A percentile compares a stretch with the other conserved stretches of the same genome.
Conservation (phyloP, 2,797 vertebrate genomes). For the Dromococcyx pavoninus region DNA sequence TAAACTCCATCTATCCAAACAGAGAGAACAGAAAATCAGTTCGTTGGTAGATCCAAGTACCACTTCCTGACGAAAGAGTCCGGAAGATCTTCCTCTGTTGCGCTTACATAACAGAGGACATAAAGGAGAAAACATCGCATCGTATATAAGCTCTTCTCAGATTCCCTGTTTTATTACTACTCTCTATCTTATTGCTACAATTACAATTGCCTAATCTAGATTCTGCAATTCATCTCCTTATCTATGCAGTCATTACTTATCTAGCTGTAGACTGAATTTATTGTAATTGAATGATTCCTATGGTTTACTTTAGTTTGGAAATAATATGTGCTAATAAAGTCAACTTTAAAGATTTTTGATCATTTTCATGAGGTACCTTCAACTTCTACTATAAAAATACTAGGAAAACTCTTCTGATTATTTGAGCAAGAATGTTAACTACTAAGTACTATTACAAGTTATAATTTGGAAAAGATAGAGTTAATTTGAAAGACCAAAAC, state of each 20-base stretch:
- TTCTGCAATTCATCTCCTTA: neutral
- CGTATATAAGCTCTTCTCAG: neutral
- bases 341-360: neutral
- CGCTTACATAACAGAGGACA: constrained; percentile 61
- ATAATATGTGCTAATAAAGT: neutral
- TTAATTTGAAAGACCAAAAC: neutral
- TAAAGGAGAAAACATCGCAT: neutral
- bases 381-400: neutral
- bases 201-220: neutral
- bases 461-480: neutral
- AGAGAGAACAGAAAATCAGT: neutral
- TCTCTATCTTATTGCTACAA: neutral
- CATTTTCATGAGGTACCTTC: neutral
- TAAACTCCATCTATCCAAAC: neutral
- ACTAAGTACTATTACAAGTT: neutral
- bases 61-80: neutral
- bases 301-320: neutral
- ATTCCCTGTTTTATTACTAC: neutral
- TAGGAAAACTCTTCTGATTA: neutral
- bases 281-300: neutral
- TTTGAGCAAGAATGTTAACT: neutral
- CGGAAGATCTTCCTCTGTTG: neutral
- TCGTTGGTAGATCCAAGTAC: neutral
- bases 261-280: neutral
- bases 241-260: neutral